phyloP scores from a whole-genome alignment of 2,113 vertebrate genomes.

The Lucifuga dentata region DNA sequence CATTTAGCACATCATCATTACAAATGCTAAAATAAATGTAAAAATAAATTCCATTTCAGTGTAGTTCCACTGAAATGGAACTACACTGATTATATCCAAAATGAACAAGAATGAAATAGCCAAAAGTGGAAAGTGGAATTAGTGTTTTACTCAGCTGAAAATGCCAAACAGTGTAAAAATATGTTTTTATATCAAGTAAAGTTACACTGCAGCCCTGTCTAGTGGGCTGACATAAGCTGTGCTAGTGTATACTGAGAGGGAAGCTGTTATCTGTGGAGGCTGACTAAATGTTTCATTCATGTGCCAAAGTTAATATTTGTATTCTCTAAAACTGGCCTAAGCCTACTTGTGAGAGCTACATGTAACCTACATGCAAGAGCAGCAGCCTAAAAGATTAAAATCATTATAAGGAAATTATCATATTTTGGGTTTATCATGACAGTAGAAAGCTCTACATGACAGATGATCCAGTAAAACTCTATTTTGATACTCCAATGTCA shows the following conservation, averaged over 20 bases:
- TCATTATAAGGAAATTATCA: no score
- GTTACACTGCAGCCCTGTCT: constrained; percentile 35
- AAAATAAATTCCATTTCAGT: no score
- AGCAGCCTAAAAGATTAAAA: no score
- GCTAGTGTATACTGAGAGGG: constrained; percentile 42
- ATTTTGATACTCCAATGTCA: no score
- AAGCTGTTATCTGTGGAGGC: constrained; percentile 76
- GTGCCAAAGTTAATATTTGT: constrained; percentile 72
- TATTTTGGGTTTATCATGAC: no score
- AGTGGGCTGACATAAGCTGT: constrained; percentile 25
- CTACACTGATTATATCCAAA: no score
- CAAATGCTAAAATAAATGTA: constrained; percentile 27
- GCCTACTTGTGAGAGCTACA: constrained; percentile 38
- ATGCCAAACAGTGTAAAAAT: background rate
- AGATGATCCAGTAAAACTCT: no score
- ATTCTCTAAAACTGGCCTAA: constrained; percentile 48
- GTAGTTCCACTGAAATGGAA: background rate
- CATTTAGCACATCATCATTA: constrained; percentile 20
- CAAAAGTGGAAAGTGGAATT: constrained; percentile 16
- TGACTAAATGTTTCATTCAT: constrained; percentile 83
- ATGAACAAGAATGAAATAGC: no score
- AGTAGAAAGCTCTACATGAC: no score
- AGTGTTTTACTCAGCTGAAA: background rate
- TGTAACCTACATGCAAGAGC: background rate
- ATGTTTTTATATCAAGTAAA: constrained; percentile 8